Evolutionary conservation across 2,113 vertebrate species (phyloP), one percentile per base, ranked within the genome.

Genomic region (Aspiorhynchus laticeps): DNA sequence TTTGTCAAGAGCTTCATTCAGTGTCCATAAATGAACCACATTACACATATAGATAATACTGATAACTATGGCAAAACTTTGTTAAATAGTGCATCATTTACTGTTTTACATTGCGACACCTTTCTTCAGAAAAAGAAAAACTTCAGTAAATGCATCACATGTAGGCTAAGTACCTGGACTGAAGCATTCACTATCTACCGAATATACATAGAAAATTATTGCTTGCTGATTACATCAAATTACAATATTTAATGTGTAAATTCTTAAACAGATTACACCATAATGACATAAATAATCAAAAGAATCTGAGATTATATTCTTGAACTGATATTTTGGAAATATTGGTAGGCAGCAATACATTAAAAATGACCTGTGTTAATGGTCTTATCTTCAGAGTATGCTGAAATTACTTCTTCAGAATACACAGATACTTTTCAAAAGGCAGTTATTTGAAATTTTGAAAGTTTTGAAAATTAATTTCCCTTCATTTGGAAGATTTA

Each of bases 361-460:
- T 31, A 31, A 0, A 69, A 36, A 65, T 11, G 11, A 1, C 46
- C 12, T 93, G 93, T 93, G 17, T 21, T 53, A 0, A 48, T 48
- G 46, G 46, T 48, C 46, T 48, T 48, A 48, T 48, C 11, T 48
- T 48, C 46, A 3, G 12, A 48, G 46, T 15, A 48, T 48, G 46
- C 46, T 48, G 17, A 56, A 56, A 56, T 56, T 56, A 21, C 19
- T 17, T 6, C 10, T 46, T 46, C 43, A 12, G 2, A 11, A 46
- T 41, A 41, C 41, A 41, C 41, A 41, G 41, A 9, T 46, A 46
- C 43, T 46, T 46, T 46, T 46, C 43, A 46, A 69, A 33, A 65
- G 12, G 26, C 12, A 28, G 1, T 33, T 2, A 28, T 65, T 14
- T 31, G 15, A 28, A 3, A 33, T 15, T 65, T 7, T 15, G 63